Percentiles rank a stretch among this genome's conserved stretches.
Evolutionary conservation across 1,140 invertebrate genomes (phyloP).

Genomic region (Pachypeltis micranthus): DNA sequence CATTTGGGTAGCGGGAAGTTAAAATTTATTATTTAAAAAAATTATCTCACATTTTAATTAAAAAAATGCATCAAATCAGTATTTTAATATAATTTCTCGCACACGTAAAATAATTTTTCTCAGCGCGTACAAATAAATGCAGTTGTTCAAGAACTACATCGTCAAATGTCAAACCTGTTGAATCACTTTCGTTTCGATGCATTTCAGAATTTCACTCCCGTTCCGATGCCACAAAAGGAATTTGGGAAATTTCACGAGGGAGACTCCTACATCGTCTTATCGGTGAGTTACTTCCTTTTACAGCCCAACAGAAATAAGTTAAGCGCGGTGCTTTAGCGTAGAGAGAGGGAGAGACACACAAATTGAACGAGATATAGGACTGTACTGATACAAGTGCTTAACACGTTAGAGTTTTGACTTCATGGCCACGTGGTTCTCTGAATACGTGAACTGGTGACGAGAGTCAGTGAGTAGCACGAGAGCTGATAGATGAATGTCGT

Average conservation of each 20-base stretch:
- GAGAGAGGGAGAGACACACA: too few relatives aligned
- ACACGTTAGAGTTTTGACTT: background rate
- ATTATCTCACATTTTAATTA: background rate
- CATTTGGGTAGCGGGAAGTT: too few relatives aligned
- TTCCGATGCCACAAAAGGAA: constrained; percentile 57
- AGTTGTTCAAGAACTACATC: background rate
- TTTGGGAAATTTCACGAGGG: constrained; percentile 82
- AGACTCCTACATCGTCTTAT: constrained; percentile 79
- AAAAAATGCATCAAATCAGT: background rate
- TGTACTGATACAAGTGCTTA: too few relatives aligned
- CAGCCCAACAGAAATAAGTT: background rate
- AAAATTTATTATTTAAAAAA: background rate
- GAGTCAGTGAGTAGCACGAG: too few relatives aligned
- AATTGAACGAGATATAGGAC: too few relatives aligned
- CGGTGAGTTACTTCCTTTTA: constrained; percentile 44
- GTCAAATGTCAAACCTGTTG: background rate
- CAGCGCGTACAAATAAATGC: background rate
- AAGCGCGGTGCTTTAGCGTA: background rate
- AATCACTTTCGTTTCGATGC: background rate
- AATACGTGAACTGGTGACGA: too few relatives aligned
- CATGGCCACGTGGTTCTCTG: background rate
- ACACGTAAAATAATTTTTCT: background rate
- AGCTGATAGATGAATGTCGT: too few relatives aligned
- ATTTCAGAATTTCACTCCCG: constrained; percentile 66
- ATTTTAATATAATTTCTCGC: background rate